A percentile compares a stretch with the other conserved stretches of the same genome.
These are phyloP conservation scores for Chaunax sp. DNA, from an alignment of 2,797 vertebrate genomes.

Conservation along the genomic window DNA sequence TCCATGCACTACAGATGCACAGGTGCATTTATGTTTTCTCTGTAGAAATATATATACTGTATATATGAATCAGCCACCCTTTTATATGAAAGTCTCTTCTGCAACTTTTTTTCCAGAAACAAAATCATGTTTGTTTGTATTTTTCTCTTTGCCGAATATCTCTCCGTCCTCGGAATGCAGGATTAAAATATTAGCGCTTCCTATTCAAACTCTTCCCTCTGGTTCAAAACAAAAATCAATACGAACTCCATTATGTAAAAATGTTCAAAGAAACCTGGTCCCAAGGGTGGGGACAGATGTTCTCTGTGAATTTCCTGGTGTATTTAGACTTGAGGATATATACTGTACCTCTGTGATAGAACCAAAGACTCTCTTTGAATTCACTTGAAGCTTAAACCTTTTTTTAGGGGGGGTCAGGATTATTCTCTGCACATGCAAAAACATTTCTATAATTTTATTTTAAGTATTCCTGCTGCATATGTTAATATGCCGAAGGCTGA, in stretches of 20 bases:
- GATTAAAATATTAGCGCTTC: conserved; percentile 74
- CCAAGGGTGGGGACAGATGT: conserved; percentile 52
- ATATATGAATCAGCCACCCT: neutral
- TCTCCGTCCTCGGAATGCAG: conserved; percentile 55
- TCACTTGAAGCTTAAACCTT: conserved; percentile 26
- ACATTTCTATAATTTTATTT: conserved; percentile 29
- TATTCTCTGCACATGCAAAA: conserved; percentile 10
- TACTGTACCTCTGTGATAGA: conserved; percentile 32
- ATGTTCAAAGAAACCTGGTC: conserved; percentile 73
- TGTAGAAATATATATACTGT: too few species aligned
- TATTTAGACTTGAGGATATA: conserved; percentile 53
- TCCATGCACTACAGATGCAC: too few species aligned
- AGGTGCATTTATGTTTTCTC: too few species aligned
- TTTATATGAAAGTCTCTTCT: conserved; percentile 17
- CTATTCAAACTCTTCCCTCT: conserved; percentile 64
- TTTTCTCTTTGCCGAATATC: conserved; percentile 34
- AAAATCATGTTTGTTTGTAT: conserved; percentile 54
- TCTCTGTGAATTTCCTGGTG: conserved; percentile 39
- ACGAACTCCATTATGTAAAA: conserved; percentile 63
- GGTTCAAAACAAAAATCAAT: conserved; percentile 74
- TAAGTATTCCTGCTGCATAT: conserved; percentile 29
- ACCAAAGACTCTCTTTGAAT: conserved; percentile 30
- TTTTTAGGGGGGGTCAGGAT: conserved; percentile 1
- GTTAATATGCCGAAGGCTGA: conserved; percentile 25
- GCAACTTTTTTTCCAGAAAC: conserved; percentile 14